A percentile compares a stretch with the other conserved stretches of the same genome.
phyloP scores from a whole-genome alignment of 2,888 invertebrate genomes.

The Athalia rosae region DNA sequence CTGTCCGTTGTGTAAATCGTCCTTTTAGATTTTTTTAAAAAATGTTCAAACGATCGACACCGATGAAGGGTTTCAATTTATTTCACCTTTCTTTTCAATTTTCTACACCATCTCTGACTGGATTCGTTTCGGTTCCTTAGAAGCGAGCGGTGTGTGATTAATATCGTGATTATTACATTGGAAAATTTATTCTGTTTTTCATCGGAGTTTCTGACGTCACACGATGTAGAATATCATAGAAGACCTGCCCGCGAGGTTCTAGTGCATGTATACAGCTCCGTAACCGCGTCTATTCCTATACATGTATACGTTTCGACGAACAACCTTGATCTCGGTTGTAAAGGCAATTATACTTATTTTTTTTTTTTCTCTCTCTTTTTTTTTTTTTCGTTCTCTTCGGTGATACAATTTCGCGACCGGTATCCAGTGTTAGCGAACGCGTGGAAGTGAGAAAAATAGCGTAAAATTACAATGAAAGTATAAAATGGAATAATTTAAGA shows the following conservation, averaged over 20 bases:
- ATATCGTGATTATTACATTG: not conserved
- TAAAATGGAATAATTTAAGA: not conserved
- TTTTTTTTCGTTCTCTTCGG: too few species aligned
- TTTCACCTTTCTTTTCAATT: too few species aligned
- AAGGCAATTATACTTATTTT: slow-evolving; percentile 25
- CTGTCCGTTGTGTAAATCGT: not conserved
- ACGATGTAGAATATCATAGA: slow-evolving; percentile 13
- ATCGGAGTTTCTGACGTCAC: slow-evolving; percentile 4
- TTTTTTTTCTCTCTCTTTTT: slow-evolving; percentile 16
- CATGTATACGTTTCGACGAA: not conserved
- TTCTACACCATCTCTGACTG: too few species aligned
- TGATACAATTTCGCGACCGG: not conserved
- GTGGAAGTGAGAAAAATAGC: not conserved
- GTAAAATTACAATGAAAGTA: too few species aligned
- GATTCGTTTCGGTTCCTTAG: too few species aligned
- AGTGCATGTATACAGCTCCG: slow-evolving; percentile 4
- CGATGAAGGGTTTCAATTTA: too few species aligned
- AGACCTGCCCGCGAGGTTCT: not conserved
- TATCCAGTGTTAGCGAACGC: not conserved
- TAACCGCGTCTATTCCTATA: too few species aligned
- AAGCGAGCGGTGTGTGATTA: not conserved
- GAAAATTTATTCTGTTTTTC: slow-evolving; percentile 24
- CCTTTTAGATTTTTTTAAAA: too few species aligned
- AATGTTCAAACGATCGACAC: too few species aligned
- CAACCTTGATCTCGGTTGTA: slow-evolving; percentile 42